phyloP scores from a whole-genome alignment of 2,113 vertebrate species.

The Acrocephalus arundinaceus region DNA sequence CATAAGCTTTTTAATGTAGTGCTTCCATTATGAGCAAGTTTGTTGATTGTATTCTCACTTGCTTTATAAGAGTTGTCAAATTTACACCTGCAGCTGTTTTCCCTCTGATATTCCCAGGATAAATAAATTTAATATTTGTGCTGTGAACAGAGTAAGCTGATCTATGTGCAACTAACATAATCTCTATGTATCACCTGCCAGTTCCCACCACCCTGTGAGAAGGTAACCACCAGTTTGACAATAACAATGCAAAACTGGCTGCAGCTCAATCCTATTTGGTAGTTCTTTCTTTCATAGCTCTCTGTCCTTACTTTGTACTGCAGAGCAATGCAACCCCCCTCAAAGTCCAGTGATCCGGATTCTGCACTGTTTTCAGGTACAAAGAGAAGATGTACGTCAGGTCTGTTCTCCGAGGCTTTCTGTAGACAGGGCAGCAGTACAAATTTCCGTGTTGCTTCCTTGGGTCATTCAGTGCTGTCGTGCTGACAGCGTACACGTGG shows the following conservation, averaged over 20 bases:
- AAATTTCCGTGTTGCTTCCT: slow-evolving; percentile 55
- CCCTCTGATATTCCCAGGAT: not conserved
- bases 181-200: not conserved
- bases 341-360: slow-evolving; percentile 82
- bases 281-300: not conserved
- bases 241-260: not conserved
- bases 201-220: not conserved
- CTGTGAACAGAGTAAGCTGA: not conserved
- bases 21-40: not conserved
- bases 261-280: not conserved
- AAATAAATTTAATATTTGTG: not conserved
- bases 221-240: not conserved
- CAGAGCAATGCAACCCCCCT: slow-evolving; percentile 82
- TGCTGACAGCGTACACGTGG: slow-evolving; percentile 81
- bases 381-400: slow-evolving; percentile 81
- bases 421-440: slow-evolving; percentile 84
- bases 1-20: not conserved
- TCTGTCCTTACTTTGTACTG: slow-evolving; percentile 71
- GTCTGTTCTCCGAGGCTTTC: slow-evolving; percentile 82
- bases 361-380: slow-evolving; percentile 70
- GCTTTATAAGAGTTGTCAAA: not conserved
- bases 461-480: slow-evolving; percentile 11
- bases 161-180: not conserved
- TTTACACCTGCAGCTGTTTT: not conserved
- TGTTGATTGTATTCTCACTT: not conserved